phyloP scores from a whole-genome alignment of 2,797 vertebrate species.

The Sciurus vulgaris region DNA sequence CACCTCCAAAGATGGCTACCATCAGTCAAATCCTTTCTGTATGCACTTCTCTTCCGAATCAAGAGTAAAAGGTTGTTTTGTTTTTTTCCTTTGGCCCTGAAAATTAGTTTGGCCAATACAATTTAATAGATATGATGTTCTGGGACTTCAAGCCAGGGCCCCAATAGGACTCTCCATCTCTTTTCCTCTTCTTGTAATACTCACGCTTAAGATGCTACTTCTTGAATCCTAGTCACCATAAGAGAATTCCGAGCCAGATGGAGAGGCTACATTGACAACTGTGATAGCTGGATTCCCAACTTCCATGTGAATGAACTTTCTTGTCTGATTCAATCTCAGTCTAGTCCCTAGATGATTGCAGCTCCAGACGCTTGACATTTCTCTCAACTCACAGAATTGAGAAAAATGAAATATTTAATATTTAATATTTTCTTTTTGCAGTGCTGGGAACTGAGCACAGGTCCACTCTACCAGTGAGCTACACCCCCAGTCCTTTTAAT shows the following conservation, averaged over 20 bases:
- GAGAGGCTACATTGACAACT: background rate
- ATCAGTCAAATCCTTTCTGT: background rate
- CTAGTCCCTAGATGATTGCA: background rate
- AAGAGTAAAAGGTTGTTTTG: background rate
- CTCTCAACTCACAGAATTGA: background rate
- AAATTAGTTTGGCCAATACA: conserved; percentile 2
- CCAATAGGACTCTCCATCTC: background rate
- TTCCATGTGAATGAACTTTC: background rate
- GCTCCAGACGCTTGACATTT: background rate
- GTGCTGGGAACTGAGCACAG: no score
- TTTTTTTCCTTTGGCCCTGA: background rate
- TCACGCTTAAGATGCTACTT: background rate
- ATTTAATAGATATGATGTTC: background rate
- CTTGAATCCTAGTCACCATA: background rate
- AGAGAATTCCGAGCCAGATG: background rate
- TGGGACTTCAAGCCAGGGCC: background rate
- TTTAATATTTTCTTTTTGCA: no score
- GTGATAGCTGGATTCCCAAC: background rate
- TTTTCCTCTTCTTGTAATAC: background rate
- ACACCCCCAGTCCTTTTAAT: no score
- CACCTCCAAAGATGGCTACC: background rate
- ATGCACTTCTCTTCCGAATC: background rate
- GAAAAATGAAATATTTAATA: conserved; percentile 18
- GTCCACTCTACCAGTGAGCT: no score
- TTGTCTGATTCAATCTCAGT: background rate